Evolutionary conservation across 2,113 vertebrate genomes (phyloP).

Genomic region (Neotoma lepida): DNA sequence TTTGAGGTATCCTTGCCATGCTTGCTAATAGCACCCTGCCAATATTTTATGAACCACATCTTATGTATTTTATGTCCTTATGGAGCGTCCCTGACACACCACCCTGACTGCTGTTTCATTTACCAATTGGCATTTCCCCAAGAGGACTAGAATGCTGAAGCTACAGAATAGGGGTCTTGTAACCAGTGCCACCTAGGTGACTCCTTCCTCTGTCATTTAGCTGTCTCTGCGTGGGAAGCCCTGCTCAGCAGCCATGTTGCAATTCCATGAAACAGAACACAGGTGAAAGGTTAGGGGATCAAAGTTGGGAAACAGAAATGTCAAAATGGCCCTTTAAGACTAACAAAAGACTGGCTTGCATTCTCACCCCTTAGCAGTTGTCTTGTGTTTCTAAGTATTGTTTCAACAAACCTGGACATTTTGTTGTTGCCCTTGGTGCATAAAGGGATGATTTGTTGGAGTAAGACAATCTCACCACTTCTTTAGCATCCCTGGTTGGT

Average conservation of each 20-base stretch:
- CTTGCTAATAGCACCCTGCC: constrained; percentile 26
- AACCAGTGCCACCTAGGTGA: background rate
- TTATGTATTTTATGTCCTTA: background rate
- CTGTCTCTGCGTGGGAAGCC: background rate
- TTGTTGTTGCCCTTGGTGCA: constrained; percentile 15
- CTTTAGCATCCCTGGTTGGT: constrained; percentile 48
- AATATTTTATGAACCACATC: constrained; percentile 19
- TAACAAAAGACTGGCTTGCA: fast-evolving
- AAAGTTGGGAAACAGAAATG: background rate
- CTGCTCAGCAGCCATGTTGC: background rate
- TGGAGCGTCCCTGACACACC: background rate
- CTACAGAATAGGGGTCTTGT: background rate
- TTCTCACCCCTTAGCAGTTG: background rate
- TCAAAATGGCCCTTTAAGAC: background rate
- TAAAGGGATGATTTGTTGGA: constrained; percentile 46
- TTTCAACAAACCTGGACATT: background rate
- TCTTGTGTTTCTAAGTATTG: background rate
- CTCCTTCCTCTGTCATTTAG: background rate
- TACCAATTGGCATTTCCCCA: background rate
- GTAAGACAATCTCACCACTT: constrained; percentile 37
- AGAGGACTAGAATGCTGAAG: background rate
- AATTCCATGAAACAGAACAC: background rate
- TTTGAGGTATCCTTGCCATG: background rate
- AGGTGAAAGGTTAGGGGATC: background rate
- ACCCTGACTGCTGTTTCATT: background rate